Base-by-base conservation (phyloP, 2,113 vertebrate genomes). In the Ia io region DNA sequence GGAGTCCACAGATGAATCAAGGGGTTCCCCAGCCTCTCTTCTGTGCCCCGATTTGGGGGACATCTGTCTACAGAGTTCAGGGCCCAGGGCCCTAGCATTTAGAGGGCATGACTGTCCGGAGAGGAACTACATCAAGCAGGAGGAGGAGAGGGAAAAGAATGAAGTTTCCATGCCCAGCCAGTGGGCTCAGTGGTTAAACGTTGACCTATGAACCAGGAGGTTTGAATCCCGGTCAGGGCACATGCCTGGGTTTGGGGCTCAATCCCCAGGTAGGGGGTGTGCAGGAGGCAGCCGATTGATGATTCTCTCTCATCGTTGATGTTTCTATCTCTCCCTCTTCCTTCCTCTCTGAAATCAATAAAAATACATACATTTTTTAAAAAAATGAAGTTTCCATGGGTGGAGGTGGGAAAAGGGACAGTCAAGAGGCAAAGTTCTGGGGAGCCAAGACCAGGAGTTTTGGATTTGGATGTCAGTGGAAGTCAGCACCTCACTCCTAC, bases 1-100 rank as follows among this genome's bases (percentile, higher is more conserved):
- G 92, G 96, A 97, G 96, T 97, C 97, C 96, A 94, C 96, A 97
- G 96, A 96, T 97, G 94, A 97, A 95, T 96, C 97, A 86, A 95
- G 96, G 95, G 94, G 88, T 94, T 84, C 96, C 88, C 95, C 95
- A 94, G 93, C 40, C 95, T 95, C 90, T 35, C 83, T 95, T 83
- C 85, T 88, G 79, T 78, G 83, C 83, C 95, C 96, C 88, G 78
- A 13, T 77, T 89, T 88, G 70, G 88, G 63, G 93, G 82, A 63
- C 83, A 78, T 94, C 95, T 94, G 65, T 93, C 96, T 96, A 95
- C 32, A 93, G 87, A 96, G 93, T 92, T 95, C 91, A 95, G 92
- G 92, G 94, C 85, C 94, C 95, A 88, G 92, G 85, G 61, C 67
- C 73, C 94, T 96, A 96, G 88, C 88, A 84, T 94, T 96, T 95